Conservation (phyloP, 2,888 invertebrate genomes). For the Isoperla grammatica region DNA sequence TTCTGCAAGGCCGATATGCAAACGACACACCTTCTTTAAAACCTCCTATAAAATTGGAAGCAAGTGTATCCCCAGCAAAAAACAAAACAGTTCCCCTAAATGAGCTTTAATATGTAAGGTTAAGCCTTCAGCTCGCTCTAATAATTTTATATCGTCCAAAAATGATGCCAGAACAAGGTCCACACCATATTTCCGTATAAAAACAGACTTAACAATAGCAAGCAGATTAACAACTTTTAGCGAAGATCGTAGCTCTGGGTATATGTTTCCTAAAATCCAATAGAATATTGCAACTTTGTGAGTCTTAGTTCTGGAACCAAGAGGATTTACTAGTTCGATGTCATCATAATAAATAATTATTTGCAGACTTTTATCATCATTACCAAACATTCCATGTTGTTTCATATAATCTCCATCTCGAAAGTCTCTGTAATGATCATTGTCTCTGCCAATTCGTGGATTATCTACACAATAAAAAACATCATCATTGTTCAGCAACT, state of each 20-base stretch:
- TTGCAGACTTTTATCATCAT: background rate
- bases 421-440: background rate
- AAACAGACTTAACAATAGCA: background rate
- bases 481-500: too few species aligned
- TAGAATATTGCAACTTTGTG: conserved; percentile 3
- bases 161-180: background rate
- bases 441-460: background rate
- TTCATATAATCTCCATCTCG: background rate
- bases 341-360: conserved; percentile 5
- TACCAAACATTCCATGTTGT: background rate
- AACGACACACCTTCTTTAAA: conserved; percentile 4
- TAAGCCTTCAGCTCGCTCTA: background rate
- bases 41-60: background rate
- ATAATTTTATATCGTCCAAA: background rate
- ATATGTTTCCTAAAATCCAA: background rate
- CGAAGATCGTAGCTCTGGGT: conserved; percentile 1
- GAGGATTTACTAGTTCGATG: background rate
- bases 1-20: background rate
- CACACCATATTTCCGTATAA: background rate
- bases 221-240: background rate
- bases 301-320: background rate
- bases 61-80: background rate
- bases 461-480: background rate
- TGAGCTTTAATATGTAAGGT: background rate
- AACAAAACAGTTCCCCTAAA: background rate